phyloP scores from a whole-genome alignment of 2,797 vertebrate species.

The Coendou prehensilis region DNA sequence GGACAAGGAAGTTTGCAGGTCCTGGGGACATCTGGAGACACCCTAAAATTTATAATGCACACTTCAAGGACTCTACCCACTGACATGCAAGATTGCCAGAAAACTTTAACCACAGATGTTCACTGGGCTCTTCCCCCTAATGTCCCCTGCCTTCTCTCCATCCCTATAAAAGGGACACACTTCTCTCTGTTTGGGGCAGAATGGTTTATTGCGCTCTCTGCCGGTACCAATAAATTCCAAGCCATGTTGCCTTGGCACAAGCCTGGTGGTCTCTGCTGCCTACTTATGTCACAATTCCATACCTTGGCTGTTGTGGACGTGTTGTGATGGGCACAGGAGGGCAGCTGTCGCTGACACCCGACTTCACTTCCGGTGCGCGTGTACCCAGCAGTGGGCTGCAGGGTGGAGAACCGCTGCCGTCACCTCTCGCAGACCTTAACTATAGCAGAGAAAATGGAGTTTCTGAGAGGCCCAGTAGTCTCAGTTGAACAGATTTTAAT shows the following conservation, averaged over 20 bases:
- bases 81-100: background rate
- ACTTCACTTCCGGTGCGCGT: background rate
- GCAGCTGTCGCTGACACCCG: background rate
- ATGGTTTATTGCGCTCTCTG: background rate
- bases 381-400: background rate
- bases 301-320: background rate
- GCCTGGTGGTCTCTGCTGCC: background rate
- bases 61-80: background rate
- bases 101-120: background rate
- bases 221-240: too few relatives aligned
- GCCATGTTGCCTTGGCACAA: background rate
- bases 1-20: background rate
- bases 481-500: slow-evolving; percentile 30
- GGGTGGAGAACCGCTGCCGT: background rate
- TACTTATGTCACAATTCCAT: background rate
- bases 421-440: background rate
- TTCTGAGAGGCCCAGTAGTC: background rate
- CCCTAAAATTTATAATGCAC: background rate
- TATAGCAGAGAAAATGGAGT: background rate
- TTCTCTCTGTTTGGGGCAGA: background rate
- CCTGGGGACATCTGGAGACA: too few relatives aligned
- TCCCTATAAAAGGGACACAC: background rate
- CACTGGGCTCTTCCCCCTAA: too few relatives aligned
- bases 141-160: background rate
- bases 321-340: background rate